Conservation (phyloP, 2,113 vertebrate genomes). For the Psittacula cyanocephala region DNA sequence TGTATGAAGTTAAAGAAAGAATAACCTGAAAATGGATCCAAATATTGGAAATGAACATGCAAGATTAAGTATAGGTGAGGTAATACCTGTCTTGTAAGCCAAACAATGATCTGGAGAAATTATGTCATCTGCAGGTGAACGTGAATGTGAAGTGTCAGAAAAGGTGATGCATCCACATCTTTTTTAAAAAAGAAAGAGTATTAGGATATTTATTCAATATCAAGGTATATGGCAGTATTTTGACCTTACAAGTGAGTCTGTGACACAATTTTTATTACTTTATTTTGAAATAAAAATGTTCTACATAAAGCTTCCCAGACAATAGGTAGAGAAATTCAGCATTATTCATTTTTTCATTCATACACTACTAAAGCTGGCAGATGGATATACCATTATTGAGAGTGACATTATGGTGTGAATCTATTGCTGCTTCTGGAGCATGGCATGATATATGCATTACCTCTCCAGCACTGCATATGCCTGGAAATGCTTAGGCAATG, state of each 20-base stretch:
- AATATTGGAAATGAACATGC: fast-evolving
- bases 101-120: not conserved
- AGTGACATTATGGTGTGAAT: not conserved
- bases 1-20: not conserved
- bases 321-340: not conserved
- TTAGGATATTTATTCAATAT: not conserved
- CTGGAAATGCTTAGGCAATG: not conserved
- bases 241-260: not conserved
- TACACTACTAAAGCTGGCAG: not conserved
- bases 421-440: not conserved
- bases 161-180: not conserved
- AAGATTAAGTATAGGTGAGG: not conserved
- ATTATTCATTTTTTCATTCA: not conserved
- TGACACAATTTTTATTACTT: not conserved
- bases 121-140: not conserved
- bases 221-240: not conserved
- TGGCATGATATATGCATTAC: not conserved
- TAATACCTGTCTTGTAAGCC: not conserved
- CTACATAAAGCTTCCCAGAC: not conserved
- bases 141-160: not conserved
- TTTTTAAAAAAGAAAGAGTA: not conserved
- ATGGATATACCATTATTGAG: not conserved
- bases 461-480: not conserved
- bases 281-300: not conserved
- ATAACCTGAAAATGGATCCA: not conserved